These are phyloP conservation scores for Pseudomyrmex pallidus DNA, from an alignment of 1,140 invertebrate genomes.

Conservation along the genomic window DNA sequence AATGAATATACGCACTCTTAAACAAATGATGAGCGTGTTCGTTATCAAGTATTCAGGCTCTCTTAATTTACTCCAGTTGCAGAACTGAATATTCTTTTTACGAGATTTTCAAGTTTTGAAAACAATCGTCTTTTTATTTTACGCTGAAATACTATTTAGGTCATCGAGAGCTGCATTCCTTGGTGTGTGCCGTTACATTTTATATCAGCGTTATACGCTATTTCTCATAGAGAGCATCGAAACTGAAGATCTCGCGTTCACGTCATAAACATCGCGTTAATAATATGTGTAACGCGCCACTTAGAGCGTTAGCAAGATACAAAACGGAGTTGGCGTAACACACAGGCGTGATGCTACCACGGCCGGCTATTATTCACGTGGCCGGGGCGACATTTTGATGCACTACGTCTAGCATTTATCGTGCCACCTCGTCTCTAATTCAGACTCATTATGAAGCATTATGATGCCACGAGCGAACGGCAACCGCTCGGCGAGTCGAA, in stretches of 20 bases:
- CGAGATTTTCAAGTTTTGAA: too few species aligned
- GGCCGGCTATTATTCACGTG: conserved; percentile 31
- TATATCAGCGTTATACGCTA: conserved; percentile 5
- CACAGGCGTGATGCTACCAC: conserved; percentile 29
- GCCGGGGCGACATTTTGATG: conserved; percentile 32
- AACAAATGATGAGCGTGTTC: neutral
- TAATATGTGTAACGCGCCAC: conserved; percentile 16
- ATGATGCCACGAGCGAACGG: conserved; percentile 2
- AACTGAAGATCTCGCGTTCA: conserved; percentile 34
- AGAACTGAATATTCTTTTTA: neutral
- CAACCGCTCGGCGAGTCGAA: neutral
- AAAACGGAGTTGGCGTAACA: conserved; percentile 45
- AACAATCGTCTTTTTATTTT: neutral
- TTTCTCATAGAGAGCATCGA: neutral
- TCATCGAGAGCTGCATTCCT: neutral
- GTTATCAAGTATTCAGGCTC: neutral
- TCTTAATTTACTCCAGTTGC: neutral
- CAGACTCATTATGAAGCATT: conserved; percentile 45
- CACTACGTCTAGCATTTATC: conserved; percentile 46
- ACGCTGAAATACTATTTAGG: neutral
- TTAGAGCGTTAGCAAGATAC: conserved; percentile 48
- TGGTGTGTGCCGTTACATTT: neutral
- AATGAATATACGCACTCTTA: neutral
- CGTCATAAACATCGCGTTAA: conserved; percentile 45
- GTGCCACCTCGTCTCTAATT: conserved; percentile 36